Evolutionary conservation across 2,797 vertebrate genomes (phyloP).

Genomic region (Paramormyrops hopkinsi): DNA sequence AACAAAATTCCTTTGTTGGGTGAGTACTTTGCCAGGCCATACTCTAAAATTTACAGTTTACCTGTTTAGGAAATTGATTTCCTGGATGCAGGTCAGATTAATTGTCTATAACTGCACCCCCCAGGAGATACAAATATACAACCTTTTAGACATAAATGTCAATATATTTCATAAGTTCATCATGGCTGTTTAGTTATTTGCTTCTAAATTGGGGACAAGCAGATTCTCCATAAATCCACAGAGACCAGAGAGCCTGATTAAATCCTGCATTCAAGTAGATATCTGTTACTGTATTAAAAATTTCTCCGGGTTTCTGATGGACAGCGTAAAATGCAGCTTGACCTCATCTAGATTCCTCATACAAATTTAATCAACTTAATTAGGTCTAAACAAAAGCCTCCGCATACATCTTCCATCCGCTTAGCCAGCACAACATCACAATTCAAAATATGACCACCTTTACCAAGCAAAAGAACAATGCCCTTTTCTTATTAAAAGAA

Average conservation of each 20-base stretch:
- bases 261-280: neutral
- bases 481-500: neutral
- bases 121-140: neutral
- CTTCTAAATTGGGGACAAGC: neutral
- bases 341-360: neutral
- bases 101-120: neutral
- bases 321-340: neutral
- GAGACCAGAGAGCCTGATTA: neutral
- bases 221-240: neutral
- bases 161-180: neutral
- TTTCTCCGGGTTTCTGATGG: neutral
- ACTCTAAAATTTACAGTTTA: neutral
- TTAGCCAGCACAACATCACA: neutral
- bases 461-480: neutral
- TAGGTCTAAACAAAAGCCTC: neutral
- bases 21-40: constrained; percentile 52
- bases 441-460: neutral
- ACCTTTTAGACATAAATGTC: neutral
- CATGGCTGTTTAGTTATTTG: neutral
- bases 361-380: neutral
- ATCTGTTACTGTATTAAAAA: neutral
- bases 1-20: constrained; percentile 97
- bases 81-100: neutral
- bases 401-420: neutral
- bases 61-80: neutral